Base-by-base conservation (phyloP, 1,140 invertebrate species). In the Cotesia chilonis region DNA sequence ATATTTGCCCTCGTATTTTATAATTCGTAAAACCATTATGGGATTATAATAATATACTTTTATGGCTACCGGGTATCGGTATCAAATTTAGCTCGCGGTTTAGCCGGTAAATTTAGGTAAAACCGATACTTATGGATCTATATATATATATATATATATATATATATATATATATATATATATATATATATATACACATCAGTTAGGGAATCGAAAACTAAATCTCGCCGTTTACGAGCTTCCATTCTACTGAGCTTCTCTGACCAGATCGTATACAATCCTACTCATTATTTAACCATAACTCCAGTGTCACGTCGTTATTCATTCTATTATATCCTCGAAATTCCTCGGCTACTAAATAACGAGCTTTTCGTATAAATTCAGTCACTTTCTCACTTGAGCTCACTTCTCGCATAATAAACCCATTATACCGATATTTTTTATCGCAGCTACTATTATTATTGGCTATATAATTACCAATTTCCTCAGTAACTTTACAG, bases 271-370 rank as follows among this genome's bases (percentile, higher is more conserved):
- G 47, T 17, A 9, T 20, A 47, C 41, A 38, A 67, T 41, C 17
- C 65, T 14, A 54, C 66, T 68, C 52, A 68, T 68, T 68, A 68
- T 68, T 68, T 68, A n/a, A 68, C 51, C 51, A 55, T 68, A 55
- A 38, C 14, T 41, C 36, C 10, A 57, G 35, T 17, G 10, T 69
- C 55, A 20, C 12, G 7, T 60, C 55, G 35, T 69, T 69, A 69
- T 69, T 69, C 67, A 69, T 69, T 59, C 67, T 35, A 69, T 69
- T 69, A 47, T 47, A 47, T 47, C 67, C 54, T 4, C 55, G 55
- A 17, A 35, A 61, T 35, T 61, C 59, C 35, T 47, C 41, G 6
- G 41, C n/a, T 68, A 59, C 14, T 55, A 38, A 68, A 57, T n/a
- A 17, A 36, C 17, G 52, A 68, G 35, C 20, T 55, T 55, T n/a